These are phyloP conservation scores for Thermophis baileyi DNA, from an alignment of 2,113 vertebrate genomes.

Conservation along the genomic window DNA sequence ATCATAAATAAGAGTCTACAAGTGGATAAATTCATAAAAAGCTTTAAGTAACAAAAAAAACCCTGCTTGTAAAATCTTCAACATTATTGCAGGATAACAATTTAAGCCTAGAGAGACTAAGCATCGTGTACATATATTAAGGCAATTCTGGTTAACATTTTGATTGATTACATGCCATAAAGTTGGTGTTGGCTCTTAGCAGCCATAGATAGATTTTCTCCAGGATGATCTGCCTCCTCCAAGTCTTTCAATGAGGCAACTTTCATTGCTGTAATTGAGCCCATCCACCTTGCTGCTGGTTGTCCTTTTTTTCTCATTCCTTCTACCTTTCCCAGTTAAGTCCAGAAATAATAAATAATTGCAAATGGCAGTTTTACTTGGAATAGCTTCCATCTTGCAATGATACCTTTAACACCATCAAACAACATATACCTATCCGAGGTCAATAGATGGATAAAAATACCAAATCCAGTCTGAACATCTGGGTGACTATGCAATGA, in stretches of 20 bases:
- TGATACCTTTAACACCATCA: background rate
- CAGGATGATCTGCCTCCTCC: background rate
- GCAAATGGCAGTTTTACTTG: background rate
- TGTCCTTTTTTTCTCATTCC: background rate
- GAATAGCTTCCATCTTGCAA: background rate
- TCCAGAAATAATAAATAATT: background rate
- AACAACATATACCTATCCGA: background rate
- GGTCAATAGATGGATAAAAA: background rate
- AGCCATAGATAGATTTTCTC: background rate
- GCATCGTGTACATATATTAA: background rate
- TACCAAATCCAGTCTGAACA: background rate
- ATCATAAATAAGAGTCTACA: constrained; percentile 25
- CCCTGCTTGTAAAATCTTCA: background rate
- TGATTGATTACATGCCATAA: background rate
- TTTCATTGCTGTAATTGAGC: background rate
- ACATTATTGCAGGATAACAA: background rate
- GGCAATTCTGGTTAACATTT: background rate
- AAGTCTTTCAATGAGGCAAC: background rate
- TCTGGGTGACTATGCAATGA: background rate
- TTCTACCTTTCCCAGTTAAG: background rate
- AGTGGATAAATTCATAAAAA: background rate
- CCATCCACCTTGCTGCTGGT: background rate
- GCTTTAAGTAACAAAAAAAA: background rate
- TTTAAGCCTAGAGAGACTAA: background rate
- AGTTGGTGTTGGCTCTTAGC: background rate